phyloP scores from a whole-genome alignment of 2,888 invertebrate species.

The Brachynemurus nebulosus region DNA sequence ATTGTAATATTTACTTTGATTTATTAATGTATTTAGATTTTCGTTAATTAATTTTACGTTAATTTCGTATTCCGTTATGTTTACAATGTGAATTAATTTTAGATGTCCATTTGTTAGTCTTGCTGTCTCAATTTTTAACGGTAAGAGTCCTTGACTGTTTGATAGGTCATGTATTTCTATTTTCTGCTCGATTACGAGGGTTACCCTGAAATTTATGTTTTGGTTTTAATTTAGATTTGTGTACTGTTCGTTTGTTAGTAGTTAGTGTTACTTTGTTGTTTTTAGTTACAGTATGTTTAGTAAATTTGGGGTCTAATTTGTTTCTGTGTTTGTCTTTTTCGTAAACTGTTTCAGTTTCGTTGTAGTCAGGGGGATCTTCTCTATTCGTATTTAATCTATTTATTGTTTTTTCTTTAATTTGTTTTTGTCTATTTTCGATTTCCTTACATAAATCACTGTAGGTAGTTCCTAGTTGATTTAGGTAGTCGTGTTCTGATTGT shows the following conservation, averaged over 20 bases:
- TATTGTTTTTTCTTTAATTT: constrained; percentile 8
- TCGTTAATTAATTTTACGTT: too few species aligned
- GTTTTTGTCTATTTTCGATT: constrained; percentile 7
- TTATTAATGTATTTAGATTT: too few species aligned
- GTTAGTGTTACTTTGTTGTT: not conserved
- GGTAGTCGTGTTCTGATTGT: too few species aligned
- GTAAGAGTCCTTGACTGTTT: constrained; percentile 10
- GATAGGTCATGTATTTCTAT: constrained; percentile 6
- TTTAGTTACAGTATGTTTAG: not conserved
- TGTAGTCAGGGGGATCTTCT: constrained; percentile 6
- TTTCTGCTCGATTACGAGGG: constrained; percentile 2
- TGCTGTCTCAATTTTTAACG: constrained; percentile 10
- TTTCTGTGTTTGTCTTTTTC: not conserved
- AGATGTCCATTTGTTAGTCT: constrained; percentile 11
- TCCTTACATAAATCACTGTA: too few species aligned
- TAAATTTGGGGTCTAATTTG: not conserved
- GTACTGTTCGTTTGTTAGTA: not conserved
- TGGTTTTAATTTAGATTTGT: not conserved
- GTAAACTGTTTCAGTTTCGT: not conserved
- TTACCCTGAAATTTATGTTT: not conserved
- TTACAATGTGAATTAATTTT: too few species aligned
- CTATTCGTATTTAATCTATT: constrained; percentile 10
- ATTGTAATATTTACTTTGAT: too few species aligned
- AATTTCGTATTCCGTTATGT: too few species aligned
- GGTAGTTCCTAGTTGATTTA: too few species aligned